These are phyloP conservation scores for Cyphotilapia sp. DNA, from an alignment of 2,113 vertebrate genomes.

Conservation along the genomic window DNA sequence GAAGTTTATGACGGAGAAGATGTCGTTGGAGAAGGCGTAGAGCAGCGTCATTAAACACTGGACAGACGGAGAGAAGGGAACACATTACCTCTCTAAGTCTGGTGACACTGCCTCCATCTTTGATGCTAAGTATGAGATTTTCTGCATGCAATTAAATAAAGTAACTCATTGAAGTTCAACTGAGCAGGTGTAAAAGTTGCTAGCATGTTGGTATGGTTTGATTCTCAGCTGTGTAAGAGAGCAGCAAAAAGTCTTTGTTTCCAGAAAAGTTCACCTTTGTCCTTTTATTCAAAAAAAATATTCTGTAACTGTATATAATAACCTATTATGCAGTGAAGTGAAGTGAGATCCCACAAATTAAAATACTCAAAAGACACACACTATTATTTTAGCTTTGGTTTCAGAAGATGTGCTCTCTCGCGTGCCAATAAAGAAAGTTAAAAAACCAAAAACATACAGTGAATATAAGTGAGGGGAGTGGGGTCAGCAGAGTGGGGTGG, in stretches of 20 bases:
- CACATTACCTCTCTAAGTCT: background rate
- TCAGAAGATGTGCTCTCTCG: background rate
- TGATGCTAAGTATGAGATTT: background rate
- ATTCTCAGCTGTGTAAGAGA: background rate
- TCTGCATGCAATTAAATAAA: background rate
- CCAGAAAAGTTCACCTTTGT: background rate
- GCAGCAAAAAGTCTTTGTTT: background rate
- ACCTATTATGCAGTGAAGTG: background rate
- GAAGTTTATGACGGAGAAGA: constrained; percentile 99
- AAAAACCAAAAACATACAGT: constrained; percentile 72
- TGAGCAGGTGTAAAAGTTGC: background rate
- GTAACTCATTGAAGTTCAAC: background rate
- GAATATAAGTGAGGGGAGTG: constrained; percentile 88
- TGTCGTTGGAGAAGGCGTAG: constrained; percentile 93
- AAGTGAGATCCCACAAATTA: background rate
- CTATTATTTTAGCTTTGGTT: background rate
- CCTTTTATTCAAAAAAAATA: background rate
- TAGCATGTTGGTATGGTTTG: background rate
- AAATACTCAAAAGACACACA: background rate
- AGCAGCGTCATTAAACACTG: constrained; percentile 95
- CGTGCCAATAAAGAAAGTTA: background rate
- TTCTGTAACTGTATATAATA: background rate
- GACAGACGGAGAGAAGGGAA: background rate
- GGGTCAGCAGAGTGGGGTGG: constrained; percentile 86
- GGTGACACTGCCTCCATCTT: background rate